Evolutionary conservation across 2,797 vertebrate species (phyloP).

Genomic region (Muraenolepis orangiensis): DNA sequence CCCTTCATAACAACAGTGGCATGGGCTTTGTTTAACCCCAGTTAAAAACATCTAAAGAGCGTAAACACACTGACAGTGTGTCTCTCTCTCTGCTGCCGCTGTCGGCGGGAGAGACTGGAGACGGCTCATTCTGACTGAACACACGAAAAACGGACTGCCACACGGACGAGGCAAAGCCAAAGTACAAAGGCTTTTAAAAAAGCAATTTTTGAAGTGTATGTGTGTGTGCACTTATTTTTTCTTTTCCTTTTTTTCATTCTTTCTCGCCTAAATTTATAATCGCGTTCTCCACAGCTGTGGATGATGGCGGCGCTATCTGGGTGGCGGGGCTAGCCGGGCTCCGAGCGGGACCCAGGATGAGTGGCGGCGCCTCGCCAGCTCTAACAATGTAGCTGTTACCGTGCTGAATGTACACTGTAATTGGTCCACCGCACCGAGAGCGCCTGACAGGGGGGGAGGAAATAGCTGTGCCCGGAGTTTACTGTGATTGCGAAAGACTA

Average conservation of each 20-base stretch:
- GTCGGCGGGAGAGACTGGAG: background rate
- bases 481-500: constrained; percentile 49
- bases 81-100: background rate
- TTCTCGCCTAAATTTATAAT: constrained; percentile 26
- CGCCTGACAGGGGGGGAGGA: constrained; percentile 20
- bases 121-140: background rate
- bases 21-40: background rate
- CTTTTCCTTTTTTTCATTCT: background rate
- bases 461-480: constrained; percentile 31
- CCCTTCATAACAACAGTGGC: background rate
- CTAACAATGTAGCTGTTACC: constrained; percentile 18
- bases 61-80: background rate
- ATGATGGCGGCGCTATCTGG: constrained; percentile 14
- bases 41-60: background rate
- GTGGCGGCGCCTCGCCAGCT: constrained; percentile 6
- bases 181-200: constrained; percentile 7
- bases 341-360: background rate
- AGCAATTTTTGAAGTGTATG: constrained; percentile 6
- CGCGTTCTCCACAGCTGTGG: constrained; percentile 10
- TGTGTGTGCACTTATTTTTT: background rate
- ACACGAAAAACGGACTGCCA: background rate
- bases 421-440: constrained; percentile 42
- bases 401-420: constrained; percentile 40
- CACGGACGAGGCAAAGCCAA: constrained; percentile 12
- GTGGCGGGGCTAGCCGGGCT: background rate